Evolutionary conservation across 1,140 invertebrate genomes (phyloP), one percentile per base, ranked within the genome.

Genomic region (Hesperophylax magnus): DNA sequence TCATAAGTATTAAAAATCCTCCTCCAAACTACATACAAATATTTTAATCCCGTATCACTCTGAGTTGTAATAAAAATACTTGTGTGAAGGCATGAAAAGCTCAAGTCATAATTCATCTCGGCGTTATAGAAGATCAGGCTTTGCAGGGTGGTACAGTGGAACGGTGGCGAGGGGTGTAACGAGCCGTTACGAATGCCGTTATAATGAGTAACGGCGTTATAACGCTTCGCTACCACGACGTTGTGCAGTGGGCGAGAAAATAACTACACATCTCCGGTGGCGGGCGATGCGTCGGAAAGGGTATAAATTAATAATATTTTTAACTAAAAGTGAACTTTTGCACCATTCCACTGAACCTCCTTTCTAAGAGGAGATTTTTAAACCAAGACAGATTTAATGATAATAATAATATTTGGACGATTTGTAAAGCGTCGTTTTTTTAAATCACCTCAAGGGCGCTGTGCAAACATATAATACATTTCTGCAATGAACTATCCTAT

Each of bases 201-300:
- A 76, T 61, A 76, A 76, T 76, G 74, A 76, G 24, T 76, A 76
- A 76, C 74, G 74, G 74, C 27, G 74, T 60, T 72, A 72, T 72
- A 61, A 60, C 74, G 74, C 71, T 14, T n/a, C 54, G 56, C 74
- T n/a, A 34, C 74, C 3, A 34, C 74, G 31, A 34, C 74, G 34
- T 39, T 76, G 74, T 76, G 74, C 74, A 76, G 27, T 39, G 27
- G 27, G 18, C 20, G 39, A 54, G 69, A 60, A 61, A 76, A 60
- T 34, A 58, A 24, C 63, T 69, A 39, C 60, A 61, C 20, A 61
- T 15, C 24, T 24, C 22, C 60, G 56, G 20, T 18, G 20, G n/a
- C n/a, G n/a, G 56, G 56, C n/a, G 56, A 22, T 58, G 15, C 58
- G 24, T 20, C 24, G 18, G 7, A 61, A 22, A 61, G 58, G 56